Base-by-base conservation (phyloP, 2,113 vertebrate species). In the Propithecus coquereli region DNA sequence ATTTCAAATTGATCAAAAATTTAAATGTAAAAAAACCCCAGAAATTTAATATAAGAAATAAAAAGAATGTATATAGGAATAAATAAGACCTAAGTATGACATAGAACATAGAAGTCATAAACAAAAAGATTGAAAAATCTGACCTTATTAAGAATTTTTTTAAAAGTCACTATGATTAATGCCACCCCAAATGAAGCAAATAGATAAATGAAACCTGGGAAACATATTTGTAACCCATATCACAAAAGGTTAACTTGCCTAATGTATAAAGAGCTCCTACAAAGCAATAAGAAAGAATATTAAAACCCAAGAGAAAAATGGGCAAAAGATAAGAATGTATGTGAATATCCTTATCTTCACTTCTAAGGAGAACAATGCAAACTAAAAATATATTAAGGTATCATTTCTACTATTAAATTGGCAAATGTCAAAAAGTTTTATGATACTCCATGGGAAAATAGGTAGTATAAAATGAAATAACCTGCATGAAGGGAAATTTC, bases 1-100 rank as follows among this genome's bases (percentile, higher is more conserved):
- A 89, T 92, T 86, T 93, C 63, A 94, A 84, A 27, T 71, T n/a
- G 10, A 16, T 73, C 73, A 96, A 83, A 81, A 5, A 50, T 73
- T 61, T 94, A 87, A 85, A 68, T 82, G 70, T 74, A 79, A 37
- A 93, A 57, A 25, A 50, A 32, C 57, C 45, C 43, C 13, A 59
- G 76, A 95, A 63, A 86, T 76, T 77, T 82, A 93, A 34, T 43
- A 22, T 63, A 54, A 85, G 27, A 77, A 66, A 85, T 57, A 37
- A 63, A 22, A 88, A 27, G 14, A 63, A 76, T 80, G 22, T 37
- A 47, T 22, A 20, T 8, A 76, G 7, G 52, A 74, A 81, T 61
- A 4, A 9, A 50, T 63, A 59, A 74, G 54, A 45, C 32, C 34
- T 73, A 71, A 85, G 43, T 63, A 70, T 59, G 37, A 73, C 17